Evolutionary conservation across 2,888 invertebrate genomes (phyloP).

Genomic region (Byasa hedistus): DNA sequence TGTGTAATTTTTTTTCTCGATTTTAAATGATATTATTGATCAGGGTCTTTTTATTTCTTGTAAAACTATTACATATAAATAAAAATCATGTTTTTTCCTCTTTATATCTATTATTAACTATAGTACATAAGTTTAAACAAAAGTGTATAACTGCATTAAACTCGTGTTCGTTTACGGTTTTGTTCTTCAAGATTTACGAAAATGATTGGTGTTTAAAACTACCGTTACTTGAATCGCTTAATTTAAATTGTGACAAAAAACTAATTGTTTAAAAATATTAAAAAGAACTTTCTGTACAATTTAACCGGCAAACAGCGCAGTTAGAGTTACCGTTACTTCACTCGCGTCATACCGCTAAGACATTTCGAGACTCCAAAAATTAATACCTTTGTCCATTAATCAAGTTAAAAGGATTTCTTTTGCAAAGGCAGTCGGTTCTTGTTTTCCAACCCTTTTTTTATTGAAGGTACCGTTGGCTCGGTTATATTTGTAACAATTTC

Average conservation of each 20-base stretch:
- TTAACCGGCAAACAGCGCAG: conserved; percentile 33
- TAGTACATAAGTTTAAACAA: no score
- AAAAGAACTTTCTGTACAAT: conserved; percentile 9
- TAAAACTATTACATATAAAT: no score
- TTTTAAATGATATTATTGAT: no score
- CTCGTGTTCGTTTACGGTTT: no score
- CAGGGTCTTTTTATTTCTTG: no score
- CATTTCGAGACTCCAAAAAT: conserved; percentile 57
- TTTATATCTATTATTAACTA: no score
- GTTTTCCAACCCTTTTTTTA: conserved; percentile 68
- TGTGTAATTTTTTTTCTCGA: no score
- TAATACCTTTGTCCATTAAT: conserved; percentile 71
- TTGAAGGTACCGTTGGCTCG: conserved; percentile 56
- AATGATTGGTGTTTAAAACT: no score
- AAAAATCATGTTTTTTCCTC: no score
- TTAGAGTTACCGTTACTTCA: conserved; percentile 38
- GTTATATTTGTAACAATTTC: conserved; percentile 65
- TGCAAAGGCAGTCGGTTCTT: conserved; percentile 59
- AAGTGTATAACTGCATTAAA: no score
- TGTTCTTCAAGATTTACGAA: no score
- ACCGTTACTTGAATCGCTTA: no score
- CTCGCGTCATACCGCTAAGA: conserved; percentile 41
- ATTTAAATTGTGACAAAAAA: conserved; percentile 2
- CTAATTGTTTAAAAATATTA: conserved; percentile 11
- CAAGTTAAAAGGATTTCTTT: conserved; percentile 66